Evolutionary conservation across 2,797 vertebrate species (phyloP), one percentile per base, ranked within the genome.

Genomic region (Poecilia gillii): DNA sequence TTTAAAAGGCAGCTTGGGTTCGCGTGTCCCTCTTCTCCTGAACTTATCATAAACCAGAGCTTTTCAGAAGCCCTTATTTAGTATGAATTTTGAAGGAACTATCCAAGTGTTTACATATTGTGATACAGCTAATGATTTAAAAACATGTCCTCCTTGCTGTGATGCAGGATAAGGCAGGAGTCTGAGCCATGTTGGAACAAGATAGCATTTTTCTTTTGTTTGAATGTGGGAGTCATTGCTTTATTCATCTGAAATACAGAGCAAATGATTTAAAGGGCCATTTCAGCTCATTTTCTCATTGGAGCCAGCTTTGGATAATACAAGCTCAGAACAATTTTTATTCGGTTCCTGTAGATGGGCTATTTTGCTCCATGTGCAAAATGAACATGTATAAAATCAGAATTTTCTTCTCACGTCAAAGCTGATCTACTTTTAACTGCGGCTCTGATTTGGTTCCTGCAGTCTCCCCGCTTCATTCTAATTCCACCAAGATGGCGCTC

Each of bases 381-480:
- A 14, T 71, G 25, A 43, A n/a, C n/a, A 71, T 45, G 68, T 6
- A 43, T 43, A 45, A 28, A 71, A 6, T 71, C 4, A 16, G 36
- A 71, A 45, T 25, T 25, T 43, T 45, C 43, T 6, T 45, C 23
- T 87, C 53, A 12, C 83, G 81, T 84, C 51, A 83, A 49, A 76
- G 53, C 68, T 71, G 77, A 72, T 68, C 39, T n/a, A 43, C 39
- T 70, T 64, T 77, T 57, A 77, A 28, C 20, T n/a, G 0, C 64
- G 62, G 39, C 11, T 25, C 73, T 36, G 71, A 82, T 85, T 77
- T 36, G 64, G 64, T 66, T 66, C 9, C 64, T 39, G 64, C 36
- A 66, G 46, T 74, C 47, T 9, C 72, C 13, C n/a, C 85, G 45
- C 62, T 89, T 85, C 53, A 87, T 87, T 90, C 77, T 87, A 81